A percentile compares a stretch with the other conserved stretches of the same genome.
Evolutionary conservation across 2,113 vertebrate species (phyloP).

Genomic region (Microtus montanus): DNA sequence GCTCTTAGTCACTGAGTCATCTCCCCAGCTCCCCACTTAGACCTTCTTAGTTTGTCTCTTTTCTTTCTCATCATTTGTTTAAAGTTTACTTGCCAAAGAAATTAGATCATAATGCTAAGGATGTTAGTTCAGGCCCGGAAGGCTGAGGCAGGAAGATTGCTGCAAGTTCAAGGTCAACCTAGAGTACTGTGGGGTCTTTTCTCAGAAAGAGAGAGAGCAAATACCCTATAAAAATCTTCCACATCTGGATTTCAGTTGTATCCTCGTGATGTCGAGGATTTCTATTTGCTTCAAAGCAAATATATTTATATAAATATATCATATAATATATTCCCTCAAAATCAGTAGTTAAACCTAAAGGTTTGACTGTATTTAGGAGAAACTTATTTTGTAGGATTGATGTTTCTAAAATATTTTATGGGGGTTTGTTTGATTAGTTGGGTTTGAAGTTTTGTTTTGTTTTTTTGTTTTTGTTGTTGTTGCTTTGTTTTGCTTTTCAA

Average conservation of each 20-base stretch:
- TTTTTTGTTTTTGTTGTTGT: no score
- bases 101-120: neutral
- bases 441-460: neutral
- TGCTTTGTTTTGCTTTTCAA: neutral
- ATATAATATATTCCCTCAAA: neutral
- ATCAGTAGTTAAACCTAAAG: conserved; percentile 45
- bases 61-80: neutral
- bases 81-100: conserved; percentile 6
- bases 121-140: neutral
- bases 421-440: neutral
- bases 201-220: neutral
- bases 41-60: neutral
- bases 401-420: conserved; percentile 29
- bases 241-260: neutral
- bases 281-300: conserved; percentile 32
- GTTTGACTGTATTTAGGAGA: neutral
- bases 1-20: no score
- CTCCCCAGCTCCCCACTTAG: neutral
- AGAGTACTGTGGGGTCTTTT: neutral
- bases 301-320: no score
- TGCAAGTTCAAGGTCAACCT: neutral
- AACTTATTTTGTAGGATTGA: neutral
- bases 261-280: neutral
- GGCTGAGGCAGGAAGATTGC: neutral
- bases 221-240: neutral